Percentiles rank a stretch among this genome's conserved stretches.
Conservation (phyloP, 2,888 invertebrate genomes). For the Drosophila differens region DNA sequence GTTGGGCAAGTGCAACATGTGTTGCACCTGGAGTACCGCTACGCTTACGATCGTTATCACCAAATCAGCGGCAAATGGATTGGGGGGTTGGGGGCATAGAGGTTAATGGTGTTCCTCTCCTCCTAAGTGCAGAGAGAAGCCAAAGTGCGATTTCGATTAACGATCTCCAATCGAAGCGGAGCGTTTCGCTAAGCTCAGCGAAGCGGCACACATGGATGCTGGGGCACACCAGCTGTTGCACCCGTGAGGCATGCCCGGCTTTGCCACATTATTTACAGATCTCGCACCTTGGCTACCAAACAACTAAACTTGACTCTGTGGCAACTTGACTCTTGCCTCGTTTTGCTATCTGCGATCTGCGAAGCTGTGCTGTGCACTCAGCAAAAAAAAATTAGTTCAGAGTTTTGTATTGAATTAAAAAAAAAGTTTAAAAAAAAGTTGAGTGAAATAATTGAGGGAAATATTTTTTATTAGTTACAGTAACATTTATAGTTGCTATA, state of each 20-base stretch:
- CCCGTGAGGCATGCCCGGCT: conserved; percentile 16
- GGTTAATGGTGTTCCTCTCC: conserved; percentile 84
- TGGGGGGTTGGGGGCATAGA: conserved; percentile 1
- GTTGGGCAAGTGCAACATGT: conserved; percentile 71
- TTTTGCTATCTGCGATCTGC: background rate
- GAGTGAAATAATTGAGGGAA: background rate
- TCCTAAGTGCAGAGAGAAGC: conserved; percentile 36
- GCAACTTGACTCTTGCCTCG: conserved; percentile 1
- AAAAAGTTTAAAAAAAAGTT: background rate
- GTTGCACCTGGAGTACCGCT: conserved; percentile 76
- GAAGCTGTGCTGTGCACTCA: background rate
- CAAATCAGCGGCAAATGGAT: conserved; percentile 77
- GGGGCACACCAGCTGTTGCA: conserved; percentile 46
- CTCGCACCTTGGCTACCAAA: conserved; percentile 74
- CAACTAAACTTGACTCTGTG: background rate
- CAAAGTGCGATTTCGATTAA: conserved; percentile 62
- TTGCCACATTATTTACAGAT: conserved; percentile 80
- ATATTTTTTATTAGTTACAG: background rate
- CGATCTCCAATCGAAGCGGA: conserved; percentile 41
- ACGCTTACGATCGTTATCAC: conserved; percentile 85
- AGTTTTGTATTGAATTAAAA: background rate
- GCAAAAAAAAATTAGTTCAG: background rate
- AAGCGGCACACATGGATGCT: conserved; percentile 66
- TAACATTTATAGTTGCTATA: background rate
- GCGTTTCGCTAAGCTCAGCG: conserved; percentile 12